Evolutionary conservation across 1,140 invertebrate species (phyloP).

Genomic region (Ooceraea biroi): DNA sequence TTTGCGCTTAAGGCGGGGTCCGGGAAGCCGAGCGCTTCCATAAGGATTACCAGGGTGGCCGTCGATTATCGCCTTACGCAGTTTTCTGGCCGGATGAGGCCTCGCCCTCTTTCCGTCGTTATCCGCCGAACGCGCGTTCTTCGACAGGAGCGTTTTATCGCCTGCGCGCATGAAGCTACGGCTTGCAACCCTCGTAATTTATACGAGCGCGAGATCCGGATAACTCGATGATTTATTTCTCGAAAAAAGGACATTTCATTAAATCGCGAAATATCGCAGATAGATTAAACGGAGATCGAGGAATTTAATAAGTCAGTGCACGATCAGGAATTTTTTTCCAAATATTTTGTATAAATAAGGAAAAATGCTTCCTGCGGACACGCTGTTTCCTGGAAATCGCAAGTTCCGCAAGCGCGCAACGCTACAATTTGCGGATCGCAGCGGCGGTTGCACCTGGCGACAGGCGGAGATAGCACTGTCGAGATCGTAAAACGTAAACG

Average conservation of each 20-base stretch:
- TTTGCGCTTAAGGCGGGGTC: constrained; percentile 71
- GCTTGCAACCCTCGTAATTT: constrained; percentile 13
- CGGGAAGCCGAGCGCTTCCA: constrained; percentile 44
- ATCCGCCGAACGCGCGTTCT: constrained; percentile 3
- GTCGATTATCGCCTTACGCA: constrained; percentile 69
- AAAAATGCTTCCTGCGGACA: not conserved
- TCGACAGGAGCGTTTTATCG: constrained; percentile 42
- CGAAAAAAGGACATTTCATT: not conserved
- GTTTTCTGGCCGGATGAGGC: constrained; percentile 30
- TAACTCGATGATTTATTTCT: not conserved
- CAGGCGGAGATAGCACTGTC: constrained; percentile 1
- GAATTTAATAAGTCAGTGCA: not conserved
- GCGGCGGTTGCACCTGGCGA: constrained; percentile 44
- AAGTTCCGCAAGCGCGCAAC: constrained; percentile 37
- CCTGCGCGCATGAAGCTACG: not conserved
- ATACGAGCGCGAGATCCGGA: not conserved
- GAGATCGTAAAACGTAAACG: constrained; percentile 52
- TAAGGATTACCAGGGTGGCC: constrained; percentile 55
- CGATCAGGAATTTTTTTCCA: not conserved
- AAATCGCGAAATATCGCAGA: not conserved
- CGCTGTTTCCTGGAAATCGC: constrained; percentile 11
- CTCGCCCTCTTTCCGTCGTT: constrained; percentile 28
- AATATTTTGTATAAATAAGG: constrained; percentile 15
- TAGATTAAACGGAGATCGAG: not conserved
- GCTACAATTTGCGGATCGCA: constrained; percentile 8